phyloP scores from a whole-genome alignment of 2,797 vertebrate genomes.

The Arrhamphus sclerolepis region DNA sequence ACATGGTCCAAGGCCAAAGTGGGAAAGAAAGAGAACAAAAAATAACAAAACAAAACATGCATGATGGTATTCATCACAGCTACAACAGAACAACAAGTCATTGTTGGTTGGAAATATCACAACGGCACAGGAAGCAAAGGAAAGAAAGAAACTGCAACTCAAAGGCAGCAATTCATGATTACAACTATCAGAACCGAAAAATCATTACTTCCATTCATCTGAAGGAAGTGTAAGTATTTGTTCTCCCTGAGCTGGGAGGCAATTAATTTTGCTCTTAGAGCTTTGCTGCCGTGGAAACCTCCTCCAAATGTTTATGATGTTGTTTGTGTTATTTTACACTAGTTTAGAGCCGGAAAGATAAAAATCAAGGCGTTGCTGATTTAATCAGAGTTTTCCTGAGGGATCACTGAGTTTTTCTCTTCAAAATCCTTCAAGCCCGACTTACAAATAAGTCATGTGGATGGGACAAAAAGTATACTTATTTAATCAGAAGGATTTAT shows the following conservation, averaged over 20 bases:
- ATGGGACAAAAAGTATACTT: no score
- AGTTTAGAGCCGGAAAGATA: conserved; percentile 26
- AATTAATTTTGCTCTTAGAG: conserved; percentile 15
- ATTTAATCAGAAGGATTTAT: no score
- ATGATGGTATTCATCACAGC: background rate
- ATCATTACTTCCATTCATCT: conserved; percentile 17
- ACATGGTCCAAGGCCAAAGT: background rate
- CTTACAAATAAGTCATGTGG: background rate
- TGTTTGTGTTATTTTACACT: conserved; percentile 27
- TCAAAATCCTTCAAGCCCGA: conserved; percentile 1
- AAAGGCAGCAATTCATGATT: background rate
- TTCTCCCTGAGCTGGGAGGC: conserved; percentile 10
- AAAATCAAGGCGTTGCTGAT: conserved; percentile 27
- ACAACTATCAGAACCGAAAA: background rate
- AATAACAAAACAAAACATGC: background rate
- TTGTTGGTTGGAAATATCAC: conserved; percentile 15
- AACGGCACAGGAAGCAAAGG: conserved; percentile 10
- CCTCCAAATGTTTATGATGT: conserved; percentile 13
- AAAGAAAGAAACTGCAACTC: background rate
- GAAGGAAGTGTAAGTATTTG: conserved; percentile 5
- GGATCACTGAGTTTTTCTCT: conserved; percentile 8
- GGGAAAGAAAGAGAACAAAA: no score
- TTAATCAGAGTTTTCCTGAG: conserved; percentile 22
- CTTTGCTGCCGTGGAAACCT: conserved; percentile 21
- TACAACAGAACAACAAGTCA: background rate